Percentiles rank a stretch among this genome's conserved stretches.
phyloP scores from a whole-genome alignment of 2,113 vertebrate genomes.

The Spermophilus dauricus region DNA sequence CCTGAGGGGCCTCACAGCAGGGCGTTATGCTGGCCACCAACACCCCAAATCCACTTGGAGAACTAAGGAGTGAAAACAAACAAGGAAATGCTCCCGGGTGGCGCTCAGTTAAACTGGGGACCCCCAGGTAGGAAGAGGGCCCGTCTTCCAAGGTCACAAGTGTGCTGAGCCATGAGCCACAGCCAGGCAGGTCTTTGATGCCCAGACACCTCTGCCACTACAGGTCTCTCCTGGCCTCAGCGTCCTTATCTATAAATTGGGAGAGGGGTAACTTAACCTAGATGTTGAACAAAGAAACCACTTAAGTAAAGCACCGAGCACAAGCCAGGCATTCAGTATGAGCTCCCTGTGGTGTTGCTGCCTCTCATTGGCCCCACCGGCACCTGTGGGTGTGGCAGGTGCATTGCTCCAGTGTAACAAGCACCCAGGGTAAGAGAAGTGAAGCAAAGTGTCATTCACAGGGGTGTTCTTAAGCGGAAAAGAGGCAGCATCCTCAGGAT shows the following conservation, averaged over 20 bases:
- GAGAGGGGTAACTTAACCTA: not conserved
- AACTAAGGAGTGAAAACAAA: rapidly evolving
- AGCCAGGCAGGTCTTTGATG: no score
- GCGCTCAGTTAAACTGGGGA: rapidly evolving
- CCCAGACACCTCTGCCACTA: rapidly evolving
- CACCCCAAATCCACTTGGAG: no score
- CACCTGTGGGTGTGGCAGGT: not conserved
- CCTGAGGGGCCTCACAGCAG: not conserved
- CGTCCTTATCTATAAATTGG: no score
- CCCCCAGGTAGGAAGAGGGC: not conserved
- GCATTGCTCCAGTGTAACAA: rapidly evolving
- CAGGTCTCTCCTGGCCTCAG: not conserved
- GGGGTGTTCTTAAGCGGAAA: not conserved
- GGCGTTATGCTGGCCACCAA: rapidly evolving
- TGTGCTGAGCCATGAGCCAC: not conserved
- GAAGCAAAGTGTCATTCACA: not conserved
- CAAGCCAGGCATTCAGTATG: rapidly evolving
- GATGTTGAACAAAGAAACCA: not conserved
- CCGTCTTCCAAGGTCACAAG: rapidly evolving
- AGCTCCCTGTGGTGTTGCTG: rapidly evolving
- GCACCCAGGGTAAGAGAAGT: not conserved
- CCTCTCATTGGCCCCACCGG: no score
- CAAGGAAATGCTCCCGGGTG: no score
- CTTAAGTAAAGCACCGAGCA: no score
- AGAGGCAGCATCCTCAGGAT: rapidly evolving